A percentile compares a stretch with the other conserved stretches of the same genome.
Evolutionary conservation across 35 echinoderm and acorn worm species (phyloP).

Genomic region (Apostichopus californicus): DNA sequence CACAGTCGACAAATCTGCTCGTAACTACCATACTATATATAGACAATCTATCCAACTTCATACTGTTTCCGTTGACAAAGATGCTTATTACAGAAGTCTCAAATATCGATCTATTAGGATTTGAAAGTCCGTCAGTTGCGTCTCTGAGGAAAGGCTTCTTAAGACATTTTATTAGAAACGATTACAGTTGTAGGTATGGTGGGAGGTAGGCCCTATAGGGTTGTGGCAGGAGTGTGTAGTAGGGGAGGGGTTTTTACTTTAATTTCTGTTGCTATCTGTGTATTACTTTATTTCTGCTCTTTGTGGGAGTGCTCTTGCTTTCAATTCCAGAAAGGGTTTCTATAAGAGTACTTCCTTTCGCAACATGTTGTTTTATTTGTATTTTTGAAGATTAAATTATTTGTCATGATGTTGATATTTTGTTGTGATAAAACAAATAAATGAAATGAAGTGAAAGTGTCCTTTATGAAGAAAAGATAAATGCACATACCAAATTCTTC

Average conservation of each 20-base stretch:
- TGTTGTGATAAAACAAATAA: not conserved
- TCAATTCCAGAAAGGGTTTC: not conserved
- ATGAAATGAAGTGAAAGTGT: no score
- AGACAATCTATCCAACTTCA: not conserved
- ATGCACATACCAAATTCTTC: no score
- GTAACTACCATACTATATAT: not conserved
- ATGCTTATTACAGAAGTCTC: not conserved
- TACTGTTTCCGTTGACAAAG: not conserved
- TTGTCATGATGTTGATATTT: not conserved
- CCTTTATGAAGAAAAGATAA: no score
- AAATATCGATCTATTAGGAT: not conserved
- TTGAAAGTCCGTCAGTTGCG: slow-evolving; percentile 22
- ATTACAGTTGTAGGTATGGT: not conserved
- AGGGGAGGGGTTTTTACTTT: not conserved
- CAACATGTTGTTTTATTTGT: not conserved
- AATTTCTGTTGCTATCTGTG: not conserved
- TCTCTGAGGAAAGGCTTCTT: slow-evolving; percentile 2
- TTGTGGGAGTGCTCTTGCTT: not conserved
- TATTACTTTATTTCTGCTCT: not conserved
- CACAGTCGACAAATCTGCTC: not conserved
- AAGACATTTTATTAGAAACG: not conserved
- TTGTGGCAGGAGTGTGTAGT: no score
- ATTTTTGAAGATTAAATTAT: not conserved
- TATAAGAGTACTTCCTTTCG: not conserved
- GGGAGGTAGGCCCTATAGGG: not conserved